A percentile compares a stretch with the other conserved stretches of the same genome.
These are phyloP conservation scores for Cydia splendana DNA, from an alignment of 1,140 invertebrate species.

Conservation along the genomic window DNA sequence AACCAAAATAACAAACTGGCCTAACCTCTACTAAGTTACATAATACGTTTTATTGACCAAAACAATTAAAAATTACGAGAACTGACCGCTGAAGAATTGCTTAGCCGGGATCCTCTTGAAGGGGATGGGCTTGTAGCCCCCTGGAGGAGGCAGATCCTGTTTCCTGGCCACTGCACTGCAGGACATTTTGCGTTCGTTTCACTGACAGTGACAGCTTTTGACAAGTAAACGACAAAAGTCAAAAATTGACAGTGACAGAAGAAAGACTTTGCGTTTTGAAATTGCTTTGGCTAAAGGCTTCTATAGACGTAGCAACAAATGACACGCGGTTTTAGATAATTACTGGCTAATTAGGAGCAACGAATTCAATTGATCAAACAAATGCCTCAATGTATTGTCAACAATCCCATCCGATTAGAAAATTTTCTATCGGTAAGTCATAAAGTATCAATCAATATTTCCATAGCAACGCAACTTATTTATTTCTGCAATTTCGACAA, in stretches of 20 bases:
- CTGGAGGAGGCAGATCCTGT: constrained; percentile 93
- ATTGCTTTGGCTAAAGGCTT: not conserved
- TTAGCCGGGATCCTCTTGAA: constrained; percentile 86
- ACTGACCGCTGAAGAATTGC: constrained; percentile 84
- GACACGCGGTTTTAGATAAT: too few species aligned
- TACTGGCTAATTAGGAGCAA: too few species aligned
- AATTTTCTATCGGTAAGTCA: too few species aligned
- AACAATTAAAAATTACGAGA: constrained; percentile 20
- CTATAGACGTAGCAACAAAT: too few species aligned
- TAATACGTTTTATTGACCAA: constrained; percentile 48
- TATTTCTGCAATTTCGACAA: not conserved
- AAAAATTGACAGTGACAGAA: not conserved
- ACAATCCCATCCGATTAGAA: not conserved
- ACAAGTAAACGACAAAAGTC: not conserved
- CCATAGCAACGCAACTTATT: constrained; percentile 25
- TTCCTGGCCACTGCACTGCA: constrained; percentile 66
- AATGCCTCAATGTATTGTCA: too few species aligned
- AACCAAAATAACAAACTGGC: constrained; percentile 40
- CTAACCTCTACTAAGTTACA: constrained; percentile 66
- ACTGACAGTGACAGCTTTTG: not conserved
- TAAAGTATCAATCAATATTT: constrained; percentile 6
- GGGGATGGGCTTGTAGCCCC: constrained; percentile 89
- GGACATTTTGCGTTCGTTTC: constrained; percentile 38
- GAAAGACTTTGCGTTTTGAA: not conserved
- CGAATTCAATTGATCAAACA: too few species aligned